Evolutionary conservation across 1,140 invertebrate genomes (phyloP), one percentile per base, ranked within the genome.

Genomic region (Hycleus phaleratus): DNA sequence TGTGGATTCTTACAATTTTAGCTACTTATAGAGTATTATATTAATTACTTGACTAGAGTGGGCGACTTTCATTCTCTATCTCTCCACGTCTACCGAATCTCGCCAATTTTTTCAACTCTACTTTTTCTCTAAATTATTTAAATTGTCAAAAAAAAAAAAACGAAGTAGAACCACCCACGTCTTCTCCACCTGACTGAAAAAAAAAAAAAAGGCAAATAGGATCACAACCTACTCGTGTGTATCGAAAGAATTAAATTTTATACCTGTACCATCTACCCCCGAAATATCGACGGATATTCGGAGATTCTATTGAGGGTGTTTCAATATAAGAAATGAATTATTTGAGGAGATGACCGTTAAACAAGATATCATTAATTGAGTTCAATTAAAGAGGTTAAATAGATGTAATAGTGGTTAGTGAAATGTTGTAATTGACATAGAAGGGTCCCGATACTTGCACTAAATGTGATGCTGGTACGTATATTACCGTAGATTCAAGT

Each of bases 361-460:
- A 59, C 57, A 50, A 59, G 57, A 52, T 48, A 60, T 58, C 58
- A 51, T 54, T 59, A 66, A 66, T 66, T 66, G 64, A 62, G 64
- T 60, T 66, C 64, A 66, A 66, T 64, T 66, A 62, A 64, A 58
- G 56, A 64, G 64, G 64, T 66, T 66, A 66, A 66, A 51, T 66
- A 65, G 58, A 60, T 62, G 60, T 62, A 65, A 65, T 65, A 54
- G 58, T 56, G 56, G 51, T 54, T 59, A 53, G 58, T 60, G 60
- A 59, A 64, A 61, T 49, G 62, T 59, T 4, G 52, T 58, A 66
- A 66, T 64, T 64, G 60, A 58, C 59, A 56, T 58, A 53, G 50
- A 43, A 32, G 63, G 32, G 32, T 32, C 32, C 54, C 58, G 46
- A 39, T 52, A 51, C 12, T 59, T 43, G 58, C 47, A 42, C 44